These are phyloP conservation scores for Emberiza fucata DNA, from an alignment of 2,113 vertebrate genomes.

Conservation along the genomic window DNA sequence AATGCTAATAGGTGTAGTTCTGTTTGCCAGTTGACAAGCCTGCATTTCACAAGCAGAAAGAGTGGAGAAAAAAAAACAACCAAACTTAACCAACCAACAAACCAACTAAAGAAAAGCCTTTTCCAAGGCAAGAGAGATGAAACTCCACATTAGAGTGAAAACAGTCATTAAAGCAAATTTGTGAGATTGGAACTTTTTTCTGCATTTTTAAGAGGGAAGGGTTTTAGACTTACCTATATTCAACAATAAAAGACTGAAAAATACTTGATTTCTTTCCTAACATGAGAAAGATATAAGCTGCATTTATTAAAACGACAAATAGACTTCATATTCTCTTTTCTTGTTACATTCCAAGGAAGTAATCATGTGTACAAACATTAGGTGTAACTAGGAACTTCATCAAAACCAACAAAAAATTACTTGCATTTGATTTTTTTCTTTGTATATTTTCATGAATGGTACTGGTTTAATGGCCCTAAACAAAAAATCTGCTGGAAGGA, in stretches of 20 bases:
- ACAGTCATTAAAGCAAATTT: not conserved
- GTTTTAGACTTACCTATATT: not conserved
- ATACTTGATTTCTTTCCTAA: not conserved
- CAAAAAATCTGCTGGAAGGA: not conserved
- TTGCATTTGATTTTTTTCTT: not conserved
- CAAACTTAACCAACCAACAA: rapidly evolving
- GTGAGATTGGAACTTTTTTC: not conserved
- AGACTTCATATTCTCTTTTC: not conserved
- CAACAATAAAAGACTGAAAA: not conserved
- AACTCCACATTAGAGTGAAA: not conserved
- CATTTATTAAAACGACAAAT: not conserved
- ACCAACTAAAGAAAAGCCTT: not conserved
- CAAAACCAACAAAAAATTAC: not conserved
- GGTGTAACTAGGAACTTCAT: not conserved
- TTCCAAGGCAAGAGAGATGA: not conserved
- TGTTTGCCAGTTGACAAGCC: rapidly evolving
- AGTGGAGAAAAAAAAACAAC: not conserved
- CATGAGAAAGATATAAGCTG: not conserved
- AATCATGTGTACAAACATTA: not conserved
- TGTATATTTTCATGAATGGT: not conserved
- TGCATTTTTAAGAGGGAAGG: not conserved
- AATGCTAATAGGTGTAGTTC: not conserved
- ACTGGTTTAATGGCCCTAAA: not conserved
- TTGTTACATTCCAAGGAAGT: not conserved
- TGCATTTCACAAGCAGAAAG: not conserved